phyloP scores from a whole-genome alignment of 1,140 invertebrate genomes.

The Trichonephila clavipes region DNA sequence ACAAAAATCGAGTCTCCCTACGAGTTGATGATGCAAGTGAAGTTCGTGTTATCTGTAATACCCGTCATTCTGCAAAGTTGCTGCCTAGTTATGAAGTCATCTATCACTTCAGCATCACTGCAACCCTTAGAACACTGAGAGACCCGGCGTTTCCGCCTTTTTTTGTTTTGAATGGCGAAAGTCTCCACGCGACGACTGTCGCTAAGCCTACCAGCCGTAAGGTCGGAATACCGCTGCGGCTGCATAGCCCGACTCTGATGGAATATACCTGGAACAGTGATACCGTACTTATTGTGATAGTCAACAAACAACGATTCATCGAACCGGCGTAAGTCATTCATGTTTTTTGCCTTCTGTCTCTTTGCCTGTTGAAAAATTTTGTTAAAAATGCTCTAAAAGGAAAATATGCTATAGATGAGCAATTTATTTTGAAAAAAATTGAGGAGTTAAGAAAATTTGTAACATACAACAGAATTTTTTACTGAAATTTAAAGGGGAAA shows the following conservation, averaged over 20 bases:
- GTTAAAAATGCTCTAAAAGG: not conserved
- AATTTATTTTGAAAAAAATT: not conserved
- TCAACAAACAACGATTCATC: no score
- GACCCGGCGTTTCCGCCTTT: not conserved
- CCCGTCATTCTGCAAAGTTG: not conserved
- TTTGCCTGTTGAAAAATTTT: not conserved
- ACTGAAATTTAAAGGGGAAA: not conserved
- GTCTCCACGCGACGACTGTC: not conserved
- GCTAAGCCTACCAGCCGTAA: constrained; percentile 6
- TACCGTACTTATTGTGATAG: not conserved
- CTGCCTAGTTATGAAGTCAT: constrained; percentile 37
- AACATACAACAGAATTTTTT: not conserved
- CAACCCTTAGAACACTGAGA: not conserved
- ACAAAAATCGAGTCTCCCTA: not conserved
- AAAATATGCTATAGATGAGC: not conserved
- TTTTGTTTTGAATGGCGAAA: constrained; percentile 12
- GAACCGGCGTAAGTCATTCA: not conserved
- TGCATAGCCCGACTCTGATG: not conserved
- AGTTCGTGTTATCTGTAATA: constrained; percentile 17
- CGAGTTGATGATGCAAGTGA: constrained; percentile 15
- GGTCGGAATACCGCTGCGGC: not conserved
- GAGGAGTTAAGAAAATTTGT: not conserved
- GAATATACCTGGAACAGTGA: not conserved
- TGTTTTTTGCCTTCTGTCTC: not conserved
- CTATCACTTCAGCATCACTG: not conserved